These are phyloP conservation scores for Peromyscus aztecus DNA, from an alignment of 2,797 vertebrate genomes.

Conservation along the genomic window DNA sequence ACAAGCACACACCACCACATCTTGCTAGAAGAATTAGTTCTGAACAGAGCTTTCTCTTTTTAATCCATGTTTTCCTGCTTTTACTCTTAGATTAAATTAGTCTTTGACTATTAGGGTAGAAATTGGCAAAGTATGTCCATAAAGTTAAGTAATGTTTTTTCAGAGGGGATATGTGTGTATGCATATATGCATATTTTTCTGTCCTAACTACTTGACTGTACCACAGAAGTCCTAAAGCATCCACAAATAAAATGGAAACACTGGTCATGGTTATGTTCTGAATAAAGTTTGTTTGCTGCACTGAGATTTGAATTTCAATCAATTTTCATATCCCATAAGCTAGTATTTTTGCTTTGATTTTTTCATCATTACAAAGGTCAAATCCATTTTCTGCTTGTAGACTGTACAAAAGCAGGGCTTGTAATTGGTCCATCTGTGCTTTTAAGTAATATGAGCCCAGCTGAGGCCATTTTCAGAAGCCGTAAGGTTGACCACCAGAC, in stretches of 20 bases:
- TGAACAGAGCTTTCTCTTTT: not conserved
- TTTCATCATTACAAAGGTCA: conserved; percentile 14
- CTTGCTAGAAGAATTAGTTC: not conserved
- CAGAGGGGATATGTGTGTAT: not conserved
- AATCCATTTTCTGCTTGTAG: not conserved
- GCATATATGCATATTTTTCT: not conserved
- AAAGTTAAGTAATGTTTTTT: conserved; percentile 20
- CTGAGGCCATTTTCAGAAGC: conserved; percentile 26
- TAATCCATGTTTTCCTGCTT: not conserved
- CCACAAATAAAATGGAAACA: not conserved
- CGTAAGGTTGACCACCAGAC: not conserved
- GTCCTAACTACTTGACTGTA: not conserved
- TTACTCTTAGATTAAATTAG: conserved; percentile 1
- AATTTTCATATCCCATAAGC: not conserved
- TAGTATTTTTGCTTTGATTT: conserved; percentile 23
- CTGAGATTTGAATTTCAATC: not conserved
- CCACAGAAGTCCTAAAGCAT: not conserved
- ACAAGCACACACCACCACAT: not conserved
- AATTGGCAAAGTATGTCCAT: not conserved
- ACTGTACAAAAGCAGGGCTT: not conserved
- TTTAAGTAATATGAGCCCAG: not conserved
- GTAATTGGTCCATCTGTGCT: not conserved
- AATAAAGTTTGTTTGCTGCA: not conserved
- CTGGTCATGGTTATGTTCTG: not conserved
- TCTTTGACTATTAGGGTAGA: not conserved